Conservation (phyloP, 2,888 invertebrate genomes). For the Brachyptera putata region DNA sequence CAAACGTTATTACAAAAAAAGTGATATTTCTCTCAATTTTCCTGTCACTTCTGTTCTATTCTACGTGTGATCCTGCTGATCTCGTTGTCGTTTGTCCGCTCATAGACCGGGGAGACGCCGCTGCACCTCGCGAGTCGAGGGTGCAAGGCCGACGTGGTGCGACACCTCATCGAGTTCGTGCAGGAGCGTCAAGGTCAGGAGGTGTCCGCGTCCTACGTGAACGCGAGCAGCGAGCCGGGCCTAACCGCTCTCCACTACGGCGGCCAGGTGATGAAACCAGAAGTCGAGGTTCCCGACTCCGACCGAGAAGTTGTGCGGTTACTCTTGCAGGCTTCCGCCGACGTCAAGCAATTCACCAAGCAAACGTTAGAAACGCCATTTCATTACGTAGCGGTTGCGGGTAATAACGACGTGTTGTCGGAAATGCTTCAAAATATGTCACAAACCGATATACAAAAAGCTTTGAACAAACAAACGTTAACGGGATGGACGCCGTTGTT, state of each 20-base stretch:
- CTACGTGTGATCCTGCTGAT: too few species aligned
- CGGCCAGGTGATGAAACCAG: constrained; percentile 80
- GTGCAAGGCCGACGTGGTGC: constrained; percentile 80
- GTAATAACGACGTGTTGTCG: constrained; percentile 90
- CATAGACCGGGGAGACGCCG: constrained; percentile 92
- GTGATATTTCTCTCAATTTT: too few species aligned
- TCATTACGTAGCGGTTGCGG: constrained; percentile 91
- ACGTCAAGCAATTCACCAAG: constrained; percentile 76
- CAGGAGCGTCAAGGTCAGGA: constrained; percentile 70
- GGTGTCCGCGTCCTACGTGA: constrained; percentile 79
- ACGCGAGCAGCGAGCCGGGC: constrained; percentile 84
- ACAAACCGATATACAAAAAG: constrained; percentile 84
- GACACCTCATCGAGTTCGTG: constrained; percentile 78
- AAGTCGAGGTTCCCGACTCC: constrained; percentile 70
- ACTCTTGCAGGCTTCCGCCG: constrained; percentile 86
- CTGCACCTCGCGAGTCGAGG: constrained; percentile 89
- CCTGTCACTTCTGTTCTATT: too few species aligned
- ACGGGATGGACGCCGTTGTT: constrained; percentile 96
- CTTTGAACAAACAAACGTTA: constrained; percentile 89
- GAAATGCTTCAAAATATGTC: constrained; percentile 93
- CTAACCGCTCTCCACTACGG: constrained; percentile 94
- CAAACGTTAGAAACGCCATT: constrained; percentile 90
- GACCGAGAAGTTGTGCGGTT: constrained; percentile 79
- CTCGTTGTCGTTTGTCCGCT: too few species aligned
- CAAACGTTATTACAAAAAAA: too few species aligned